Evolutionary conservation across 2,888 invertebrate species (phyloP), one percentile per base, ranked within the genome.

Genomic region (Amiota mariae): DNA sequence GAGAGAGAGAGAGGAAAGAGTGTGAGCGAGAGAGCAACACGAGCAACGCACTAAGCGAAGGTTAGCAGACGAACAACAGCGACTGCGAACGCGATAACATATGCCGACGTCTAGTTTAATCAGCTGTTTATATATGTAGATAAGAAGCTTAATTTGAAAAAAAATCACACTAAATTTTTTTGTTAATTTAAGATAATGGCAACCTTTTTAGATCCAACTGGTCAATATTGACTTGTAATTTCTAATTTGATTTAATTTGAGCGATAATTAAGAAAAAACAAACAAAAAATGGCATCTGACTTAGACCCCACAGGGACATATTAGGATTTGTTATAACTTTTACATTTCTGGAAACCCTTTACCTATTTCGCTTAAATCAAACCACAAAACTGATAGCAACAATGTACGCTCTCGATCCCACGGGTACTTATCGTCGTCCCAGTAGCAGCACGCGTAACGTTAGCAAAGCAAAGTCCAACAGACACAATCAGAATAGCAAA

Each of bases 301-400:
- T 80, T 89, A 78, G 89, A 89, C 79, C 89, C 89, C 76, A 89
- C 89, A 76, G 89, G 89, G 80, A 89, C 89, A 72, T 89, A 89
- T 78, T 89, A 84, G 77, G 66, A 64, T 71, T 36, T 36, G 0
- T 36, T 36, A n/a, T n/a, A n/a, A n/a, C n/a, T 36, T 36, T 36
- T 36, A 24, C 6, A 36, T 36, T 36, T 36, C 8, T 36, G 36
- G 36, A 36, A 36, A 36, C 2, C 36, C 4, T 24, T 0, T 36
- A 36, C 36, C 8, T 36, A 1, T 15, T 59, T 18, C 18, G 47
- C 54, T 36, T 49, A 15, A 72, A 15, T 36, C 36, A 72, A 20
- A 54, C 12, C 13, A 18, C 57, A 20, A 9, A 18, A 2, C 49
- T 18, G 54, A 72, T 51, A 11, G 10, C 24, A 74, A 85, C 79